A percentile compares a stretch with the other conserved stretches of the same genome.
Conservation (phyloP, 2,113 vertebrate genomes). For the Phaethon lepturus region DNA sequence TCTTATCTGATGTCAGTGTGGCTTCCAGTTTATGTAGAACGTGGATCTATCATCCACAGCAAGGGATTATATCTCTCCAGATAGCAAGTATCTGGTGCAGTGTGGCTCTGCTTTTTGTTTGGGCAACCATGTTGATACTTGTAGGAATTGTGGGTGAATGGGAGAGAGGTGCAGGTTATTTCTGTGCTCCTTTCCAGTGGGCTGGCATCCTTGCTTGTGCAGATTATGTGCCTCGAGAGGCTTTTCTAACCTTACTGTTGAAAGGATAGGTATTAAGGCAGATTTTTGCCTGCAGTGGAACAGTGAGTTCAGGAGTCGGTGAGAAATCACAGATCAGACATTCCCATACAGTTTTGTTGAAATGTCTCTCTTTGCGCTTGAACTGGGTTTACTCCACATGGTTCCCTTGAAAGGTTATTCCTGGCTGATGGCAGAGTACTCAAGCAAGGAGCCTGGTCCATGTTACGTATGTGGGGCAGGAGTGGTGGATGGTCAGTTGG, state of each 20-base stretch:
- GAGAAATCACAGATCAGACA: not conserved
- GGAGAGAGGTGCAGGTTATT: not conserved
- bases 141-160: not conserved
- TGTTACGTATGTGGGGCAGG: not conserved
- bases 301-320: not conserved
- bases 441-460: not conserved
- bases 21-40: not conserved
- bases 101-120: not conserved
- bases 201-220: not conserved
- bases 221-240: not conserved
- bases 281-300: not conserved
- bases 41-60: not conserved
- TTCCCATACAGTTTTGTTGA: not conserved
- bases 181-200: not conserved
- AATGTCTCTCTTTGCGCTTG: not conserved
- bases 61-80: not conserved
- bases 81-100: fast-evolving
- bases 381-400: not conserved
- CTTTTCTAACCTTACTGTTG: not conserved
- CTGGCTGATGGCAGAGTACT: not conserved
- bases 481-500: not conserved
- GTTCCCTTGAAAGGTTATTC: not conserved
- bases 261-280: not conserved
- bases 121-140: fast-evolving
- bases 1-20: not conserved